Conservation (phyloP, 2,113 vertebrate genomes). For the Alouatta palliata region DNA sequence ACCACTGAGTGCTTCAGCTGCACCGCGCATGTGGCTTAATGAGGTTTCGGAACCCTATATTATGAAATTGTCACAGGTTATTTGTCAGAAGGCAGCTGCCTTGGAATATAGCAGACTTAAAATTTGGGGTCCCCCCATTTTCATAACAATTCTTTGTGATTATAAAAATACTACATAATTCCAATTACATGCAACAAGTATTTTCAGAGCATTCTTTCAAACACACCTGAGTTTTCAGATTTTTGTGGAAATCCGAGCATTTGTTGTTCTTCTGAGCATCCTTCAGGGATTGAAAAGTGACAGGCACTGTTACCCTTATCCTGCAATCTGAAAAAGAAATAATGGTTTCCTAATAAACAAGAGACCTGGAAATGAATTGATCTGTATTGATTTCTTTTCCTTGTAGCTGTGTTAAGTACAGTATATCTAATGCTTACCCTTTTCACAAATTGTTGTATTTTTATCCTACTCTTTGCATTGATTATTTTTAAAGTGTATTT, state of each 20-base stretch:
- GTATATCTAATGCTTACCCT: not conserved
- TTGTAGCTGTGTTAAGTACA: not conserved
- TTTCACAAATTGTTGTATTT: not conserved
- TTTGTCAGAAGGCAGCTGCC: conserved; percentile 56
- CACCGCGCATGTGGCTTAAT: conserved; percentile 52
- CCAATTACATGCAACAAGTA: not conserved
- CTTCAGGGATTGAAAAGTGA: not conserved
- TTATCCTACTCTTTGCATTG: not conserved
- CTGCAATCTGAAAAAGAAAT: conserved; percentile 5
- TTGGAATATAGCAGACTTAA: not conserved
- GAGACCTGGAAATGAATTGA: conserved; percentile 25
- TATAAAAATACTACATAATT: conserved; percentile 11
- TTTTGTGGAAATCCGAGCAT: not conserved
- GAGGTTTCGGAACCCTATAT: conserved; percentile 58
- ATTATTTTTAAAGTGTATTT: not conserved
- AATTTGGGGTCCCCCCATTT: conserved; percentile 15
- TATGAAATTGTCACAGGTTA: conserved; percentile 68
- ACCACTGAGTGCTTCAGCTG: not conserved
- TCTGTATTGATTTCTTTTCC: not conserved
- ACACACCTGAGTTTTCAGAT: not conserved
- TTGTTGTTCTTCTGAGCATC: not conserved
- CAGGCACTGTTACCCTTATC: not conserved
- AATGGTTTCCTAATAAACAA: conserved; percentile 4
- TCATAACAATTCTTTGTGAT: conserved; percentile 44
- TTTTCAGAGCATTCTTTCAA: not conserved